phyloP scores from a whole-genome alignment of 2,888 invertebrate genomes.

The Thelaira solivaga region DNA sequence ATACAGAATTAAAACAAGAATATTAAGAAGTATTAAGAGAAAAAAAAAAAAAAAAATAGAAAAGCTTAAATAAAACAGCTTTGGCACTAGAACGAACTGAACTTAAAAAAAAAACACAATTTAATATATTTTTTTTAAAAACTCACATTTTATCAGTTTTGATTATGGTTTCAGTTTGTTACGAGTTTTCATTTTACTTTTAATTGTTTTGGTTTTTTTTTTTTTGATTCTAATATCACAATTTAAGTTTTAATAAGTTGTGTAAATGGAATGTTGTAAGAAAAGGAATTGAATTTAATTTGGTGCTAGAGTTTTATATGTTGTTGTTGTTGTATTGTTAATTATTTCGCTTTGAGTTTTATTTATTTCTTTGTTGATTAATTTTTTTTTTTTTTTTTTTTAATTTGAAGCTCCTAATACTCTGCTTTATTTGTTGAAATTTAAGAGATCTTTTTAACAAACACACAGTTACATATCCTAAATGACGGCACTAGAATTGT shows the following conservation, averaged over 20 bases:
- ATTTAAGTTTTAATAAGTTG: conserved; percentile 50
- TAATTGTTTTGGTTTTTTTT: conserved; percentile 28
- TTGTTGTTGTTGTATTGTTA: conserved; percentile 5
- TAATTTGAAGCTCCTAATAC: conserved; percentile 45
- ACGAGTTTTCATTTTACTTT: no score
- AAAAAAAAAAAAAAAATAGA: conserved; percentile 8
- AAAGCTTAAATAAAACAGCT: conserved; percentile 52
- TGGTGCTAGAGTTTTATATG: conserved; percentile 54
- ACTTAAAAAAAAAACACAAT: conserved; percentile 31
- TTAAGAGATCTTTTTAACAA: conserved; percentile 64
- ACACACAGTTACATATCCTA: conserved; percentile 77
- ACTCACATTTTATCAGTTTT: conserved; percentile 49
- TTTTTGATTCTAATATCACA: conserved; percentile 59
- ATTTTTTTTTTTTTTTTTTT: background rate
- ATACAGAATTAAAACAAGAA: conserved; percentile 3
- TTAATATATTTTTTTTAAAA: conserved; percentile 13
- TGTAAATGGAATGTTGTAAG: conserved; percentile 54
- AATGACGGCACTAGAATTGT: conserved; percentile 78
- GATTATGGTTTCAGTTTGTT: conserved; percentile 35
- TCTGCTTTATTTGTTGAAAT: conserved; percentile 67
- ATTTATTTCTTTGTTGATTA: conserved; percentile 51
- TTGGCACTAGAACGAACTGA: conserved; percentile 33
- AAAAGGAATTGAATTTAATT: conserved; percentile 17
- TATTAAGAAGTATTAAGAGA: no score
- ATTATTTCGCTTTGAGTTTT: background rate